These are phyloP conservation scores for Anaspis maculata DNA, from an alignment of 2,888 invertebrate species.

Conservation along the genomic window DNA sequence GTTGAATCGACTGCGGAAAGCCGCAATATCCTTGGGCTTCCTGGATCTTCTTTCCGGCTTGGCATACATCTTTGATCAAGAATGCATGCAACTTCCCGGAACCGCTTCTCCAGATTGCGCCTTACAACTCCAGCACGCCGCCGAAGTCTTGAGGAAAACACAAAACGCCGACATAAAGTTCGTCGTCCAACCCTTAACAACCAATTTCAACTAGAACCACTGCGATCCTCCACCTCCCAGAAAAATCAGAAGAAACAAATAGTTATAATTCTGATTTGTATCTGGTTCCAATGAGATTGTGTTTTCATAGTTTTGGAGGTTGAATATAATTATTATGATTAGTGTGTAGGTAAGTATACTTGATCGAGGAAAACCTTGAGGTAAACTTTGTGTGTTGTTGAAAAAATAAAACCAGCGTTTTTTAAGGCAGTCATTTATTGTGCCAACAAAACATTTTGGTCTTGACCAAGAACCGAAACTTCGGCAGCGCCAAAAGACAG, in stretches of 20 bases:
- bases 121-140: slow-evolving; percentile 82
- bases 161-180: slow-evolving; percentile 45
- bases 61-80: slow-evolving; percentile 80
- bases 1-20: slow-evolving; percentile 80
- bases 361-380: no score
- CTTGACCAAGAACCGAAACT: slow-evolving; percentile 22
- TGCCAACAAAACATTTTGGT: slow-evolving; percentile 16
- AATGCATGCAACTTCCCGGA: slow-evolving; percentile 71
- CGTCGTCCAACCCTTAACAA: slow-evolving; percentile 37
- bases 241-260: no score
- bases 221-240: no score
- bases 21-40: slow-evolving; percentile 88
- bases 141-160: slow-evolving; percentile 69
- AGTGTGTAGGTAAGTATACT: no score
- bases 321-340: no score
- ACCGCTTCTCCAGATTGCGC: slow-evolving; percentile 79
- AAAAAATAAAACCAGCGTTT: background rate
- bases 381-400: no score
- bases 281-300: no score
- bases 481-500: slow-evolving; percentile 25
- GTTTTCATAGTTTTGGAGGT: no score
- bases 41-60: slow-evolving; percentile 79
- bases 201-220: slow-evolving; percentile 37
- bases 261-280: no score
- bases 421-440: background rate